These are phyloP conservation scores for Andrena marginata DNA, from an alignment of 2,888 invertebrate species.

Conservation along the genomic window DNA sequence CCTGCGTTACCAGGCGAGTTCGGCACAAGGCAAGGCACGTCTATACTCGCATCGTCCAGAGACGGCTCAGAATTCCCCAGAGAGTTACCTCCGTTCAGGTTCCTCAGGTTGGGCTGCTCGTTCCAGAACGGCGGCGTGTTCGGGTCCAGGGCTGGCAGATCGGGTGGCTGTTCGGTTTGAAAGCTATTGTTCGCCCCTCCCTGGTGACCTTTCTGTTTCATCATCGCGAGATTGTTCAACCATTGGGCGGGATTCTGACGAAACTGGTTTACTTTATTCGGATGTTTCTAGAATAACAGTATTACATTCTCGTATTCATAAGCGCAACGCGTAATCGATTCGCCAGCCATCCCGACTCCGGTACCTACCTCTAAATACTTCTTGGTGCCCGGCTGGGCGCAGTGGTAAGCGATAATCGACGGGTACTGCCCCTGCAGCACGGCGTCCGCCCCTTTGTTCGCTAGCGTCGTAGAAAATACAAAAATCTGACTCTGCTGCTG, in stretches of 20 bases:
- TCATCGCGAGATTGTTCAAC: constrained; percentile 92
- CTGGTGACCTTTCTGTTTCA: constrained; percentile 89
- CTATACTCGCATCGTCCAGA: constrained; percentile 83
- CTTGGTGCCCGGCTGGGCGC: constrained; percentile 97
- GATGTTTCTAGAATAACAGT: constrained; percentile 91
- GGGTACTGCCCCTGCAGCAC: constrained; percentile 95
- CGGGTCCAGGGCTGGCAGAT: constrained; percentile 82
- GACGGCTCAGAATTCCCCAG: constrained; percentile 83
- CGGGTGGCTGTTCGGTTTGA: constrained; percentile 83
- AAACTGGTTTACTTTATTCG: constrained; percentile 95
- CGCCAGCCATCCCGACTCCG: no score
- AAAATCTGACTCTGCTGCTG: constrained; percentile 99
- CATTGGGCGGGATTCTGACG: constrained; percentile 93
- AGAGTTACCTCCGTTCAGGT: constrained; percentile 83
- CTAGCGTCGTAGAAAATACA: constrained; percentile 97
- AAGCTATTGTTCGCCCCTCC: constrained; percentile 84
- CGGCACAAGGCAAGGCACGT: constrained; percentile 85
- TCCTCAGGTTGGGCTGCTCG: constrained; percentile 82
- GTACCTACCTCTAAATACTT: constrained; percentile 93
- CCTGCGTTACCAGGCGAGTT: constrained; percentile 84
- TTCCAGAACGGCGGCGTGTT: constrained; percentile 83
- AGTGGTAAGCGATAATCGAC: constrained; percentile 97
- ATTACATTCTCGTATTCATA: not conserved
- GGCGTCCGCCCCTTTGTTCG: constrained; percentile 97
- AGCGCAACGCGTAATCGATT: not conserved